Percentiles rank a stretch among this genome's conserved stretches.
phyloP scores from a whole-genome alignment of 1,140 invertebrate species.

The Octopus sinensis region DNA sequence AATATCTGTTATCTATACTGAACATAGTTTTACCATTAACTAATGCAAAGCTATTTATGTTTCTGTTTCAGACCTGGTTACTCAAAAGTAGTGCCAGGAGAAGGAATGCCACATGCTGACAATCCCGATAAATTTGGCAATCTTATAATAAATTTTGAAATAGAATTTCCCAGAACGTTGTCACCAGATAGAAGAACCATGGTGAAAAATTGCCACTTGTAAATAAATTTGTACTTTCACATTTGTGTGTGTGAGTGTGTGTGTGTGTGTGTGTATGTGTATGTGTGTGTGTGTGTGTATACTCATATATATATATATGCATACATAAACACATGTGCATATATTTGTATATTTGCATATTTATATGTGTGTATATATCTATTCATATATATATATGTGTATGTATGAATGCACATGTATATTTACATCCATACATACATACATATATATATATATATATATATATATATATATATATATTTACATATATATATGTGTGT shows the following conservation, averaged over 20 bases:
- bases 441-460: too few species aligned
- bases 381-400: neutral
- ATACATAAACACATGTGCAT: neutral
- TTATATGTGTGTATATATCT: neutral
- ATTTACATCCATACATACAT: neutral
- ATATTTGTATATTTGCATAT: neutral
- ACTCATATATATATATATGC: neutral
- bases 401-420: neutral
- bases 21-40: too few species aligned
- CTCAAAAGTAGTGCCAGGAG: conserved; percentile 52
- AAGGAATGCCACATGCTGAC: conserved; percentile 56
- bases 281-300: neutral
- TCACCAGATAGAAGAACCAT: conserved; percentile 54
- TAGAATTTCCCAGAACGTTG: conserved; percentile 53
- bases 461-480: neutral
- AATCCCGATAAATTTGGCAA: conserved; percentile 55
- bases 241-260: neutral
- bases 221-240: neutral
- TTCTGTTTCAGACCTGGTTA: conserved; percentile 52
- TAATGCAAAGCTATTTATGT: neutral
- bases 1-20: too few species aligned
- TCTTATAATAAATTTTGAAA: conserved; percentile 58
- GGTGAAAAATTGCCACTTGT: conserved; percentile 28
- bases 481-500: neutral
- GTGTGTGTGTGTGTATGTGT: neutral